These are phyloP conservation scores for Cacoxenus indagator DNA, from an alignment of 2,888 invertebrate genomes.

Conservation along the genomic window DNA sequence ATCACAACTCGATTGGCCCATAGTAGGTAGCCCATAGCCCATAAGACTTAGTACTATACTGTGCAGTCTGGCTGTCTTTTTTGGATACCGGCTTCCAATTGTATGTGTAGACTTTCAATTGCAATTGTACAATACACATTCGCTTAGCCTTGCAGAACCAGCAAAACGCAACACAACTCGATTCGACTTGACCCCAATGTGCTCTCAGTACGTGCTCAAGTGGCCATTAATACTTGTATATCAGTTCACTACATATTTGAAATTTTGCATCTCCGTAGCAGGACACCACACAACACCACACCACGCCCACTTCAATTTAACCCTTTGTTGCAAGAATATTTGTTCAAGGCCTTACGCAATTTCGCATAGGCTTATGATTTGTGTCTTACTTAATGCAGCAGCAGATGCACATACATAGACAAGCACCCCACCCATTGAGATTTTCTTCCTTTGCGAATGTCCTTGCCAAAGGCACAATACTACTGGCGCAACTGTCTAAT, in stretches of 20 bases:
- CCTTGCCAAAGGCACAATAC: neutral
- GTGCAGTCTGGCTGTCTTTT: too few species aligned
- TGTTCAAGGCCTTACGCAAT: slow-evolving; percentile 16
- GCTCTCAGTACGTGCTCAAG: too few species aligned
- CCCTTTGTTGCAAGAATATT: slow-evolving; percentile 16
- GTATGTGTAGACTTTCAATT: too few species aligned
- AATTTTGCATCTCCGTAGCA: slow-evolving; percentile 56
- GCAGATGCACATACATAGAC: slow-evolving; percentile 46
- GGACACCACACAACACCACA: neutral
- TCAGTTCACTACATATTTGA: slow-evolving; percentile 69
- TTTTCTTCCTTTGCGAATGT: neutral
- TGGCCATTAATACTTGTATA: slow-evolving; percentile 68
- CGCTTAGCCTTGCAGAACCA: slow-evolving; percentile 10
- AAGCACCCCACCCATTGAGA: neutral
- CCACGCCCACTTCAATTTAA: neutral
- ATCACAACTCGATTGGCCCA: slow-evolving; percentile 10
- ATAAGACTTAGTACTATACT: too few species aligned
- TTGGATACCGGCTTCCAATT: too few species aligned
- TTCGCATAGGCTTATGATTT: slow-evolving; percentile 60
- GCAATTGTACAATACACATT: slow-evolving; percentile 2
- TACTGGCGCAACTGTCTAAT: slow-evolving; percentile 11
- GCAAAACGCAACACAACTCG: neutral
- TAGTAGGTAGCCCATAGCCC: too few species aligned
- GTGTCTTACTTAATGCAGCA: slow-evolving; percentile 65
- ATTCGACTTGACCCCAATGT: slow-evolving; percentile 20